Evolutionary conservation across 1,140 invertebrate genomes (phyloP).

Genomic region (Whitmania pigra): DNA sequence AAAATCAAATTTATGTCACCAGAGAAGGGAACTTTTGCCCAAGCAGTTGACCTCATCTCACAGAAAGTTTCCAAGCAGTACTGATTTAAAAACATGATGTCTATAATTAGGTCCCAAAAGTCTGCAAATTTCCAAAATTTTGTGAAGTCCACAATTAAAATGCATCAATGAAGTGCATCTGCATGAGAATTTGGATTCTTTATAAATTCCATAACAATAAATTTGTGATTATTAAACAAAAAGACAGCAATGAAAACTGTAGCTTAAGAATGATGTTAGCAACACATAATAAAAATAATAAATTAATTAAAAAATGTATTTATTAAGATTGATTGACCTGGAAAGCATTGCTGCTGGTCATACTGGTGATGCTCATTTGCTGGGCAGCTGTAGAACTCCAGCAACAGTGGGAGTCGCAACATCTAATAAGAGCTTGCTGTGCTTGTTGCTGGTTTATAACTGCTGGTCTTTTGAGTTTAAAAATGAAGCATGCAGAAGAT

Average conservation of each 20-base stretch:
- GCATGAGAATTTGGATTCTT: too few relatives aligned
- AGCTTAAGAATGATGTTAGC: background rate
- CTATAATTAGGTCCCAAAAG: too few relatives aligned
- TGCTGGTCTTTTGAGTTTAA: background rate
- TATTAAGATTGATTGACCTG: conserved; percentile 38
- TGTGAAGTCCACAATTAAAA: too few relatives aligned
- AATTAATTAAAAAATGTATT: background rate
- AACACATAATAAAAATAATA: background rate
- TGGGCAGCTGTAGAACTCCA: conserved; percentile 43
- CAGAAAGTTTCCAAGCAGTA: conserved; percentile 32
- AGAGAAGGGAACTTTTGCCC: conserved; percentile 26
- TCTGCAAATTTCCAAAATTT: too few relatives aligned
- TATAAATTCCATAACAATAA: too few relatives aligned
- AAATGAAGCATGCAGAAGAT: too few relatives aligned
- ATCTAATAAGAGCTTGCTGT: conserved; percentile 38
- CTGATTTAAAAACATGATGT: conserved; percentile 20
- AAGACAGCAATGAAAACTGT: background rate
- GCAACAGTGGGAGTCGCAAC: conserved; percentile 44
- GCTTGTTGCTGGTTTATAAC: conserved; percentile 36
- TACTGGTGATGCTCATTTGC: conserved; percentile 42
- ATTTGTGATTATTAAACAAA: too few relatives aligned
- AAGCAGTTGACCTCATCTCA: conserved; percentile 29
- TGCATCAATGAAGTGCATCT: too few relatives aligned
- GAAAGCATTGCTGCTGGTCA: conserved; percentile 42
- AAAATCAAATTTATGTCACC: background rate